Percentiles rank a stretch among this genome's conserved stretches.
These are phyloP conservation scores for Leucopternis melanops DNA, from an alignment of 2,113 vertebrate genomes.

Conservation along the genomic window DNA sequence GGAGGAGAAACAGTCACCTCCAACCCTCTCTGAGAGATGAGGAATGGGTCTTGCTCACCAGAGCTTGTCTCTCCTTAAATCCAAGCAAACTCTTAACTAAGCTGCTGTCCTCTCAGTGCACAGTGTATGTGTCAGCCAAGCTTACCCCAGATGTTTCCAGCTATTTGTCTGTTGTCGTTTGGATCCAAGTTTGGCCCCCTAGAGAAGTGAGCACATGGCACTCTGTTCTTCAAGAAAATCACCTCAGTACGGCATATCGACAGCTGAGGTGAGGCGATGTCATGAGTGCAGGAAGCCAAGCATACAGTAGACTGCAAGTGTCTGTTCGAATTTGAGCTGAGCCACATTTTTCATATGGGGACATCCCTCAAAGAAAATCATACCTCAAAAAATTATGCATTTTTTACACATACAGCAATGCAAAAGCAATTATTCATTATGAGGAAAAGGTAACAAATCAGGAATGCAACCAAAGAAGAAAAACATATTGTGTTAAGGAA, in stretches of 20 bases:
- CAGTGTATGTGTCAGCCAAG: neutral
- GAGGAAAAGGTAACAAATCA: neutral
- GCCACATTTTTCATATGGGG: neutral
- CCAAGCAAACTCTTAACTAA: neutral
- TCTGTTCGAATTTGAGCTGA: neutral
- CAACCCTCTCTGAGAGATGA: neutral
- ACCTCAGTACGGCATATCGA: neutral
- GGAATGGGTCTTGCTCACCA: neutral
- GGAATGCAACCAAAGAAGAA: neutral
- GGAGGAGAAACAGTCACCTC: neutral
- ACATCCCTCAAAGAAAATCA: neutral
- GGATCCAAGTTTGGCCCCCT: neutral
- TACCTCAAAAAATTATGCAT: neutral
- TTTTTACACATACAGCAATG: neutral
- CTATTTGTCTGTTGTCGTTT: neutral
- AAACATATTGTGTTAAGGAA: neutral
- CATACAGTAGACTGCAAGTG: neutral
- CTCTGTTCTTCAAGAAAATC: neutral
- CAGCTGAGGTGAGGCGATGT: neutral
- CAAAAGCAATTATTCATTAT: neutral
- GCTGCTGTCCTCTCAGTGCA: neutral
- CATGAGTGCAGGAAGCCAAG: neutral
- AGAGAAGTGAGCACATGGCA: neutral
- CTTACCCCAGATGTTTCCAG: neutral
- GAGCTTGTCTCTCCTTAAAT: neutral